Base-by-base conservation (phyloP, 2,888 invertebrate genomes). In the Copidosoma aretas region DNA sequence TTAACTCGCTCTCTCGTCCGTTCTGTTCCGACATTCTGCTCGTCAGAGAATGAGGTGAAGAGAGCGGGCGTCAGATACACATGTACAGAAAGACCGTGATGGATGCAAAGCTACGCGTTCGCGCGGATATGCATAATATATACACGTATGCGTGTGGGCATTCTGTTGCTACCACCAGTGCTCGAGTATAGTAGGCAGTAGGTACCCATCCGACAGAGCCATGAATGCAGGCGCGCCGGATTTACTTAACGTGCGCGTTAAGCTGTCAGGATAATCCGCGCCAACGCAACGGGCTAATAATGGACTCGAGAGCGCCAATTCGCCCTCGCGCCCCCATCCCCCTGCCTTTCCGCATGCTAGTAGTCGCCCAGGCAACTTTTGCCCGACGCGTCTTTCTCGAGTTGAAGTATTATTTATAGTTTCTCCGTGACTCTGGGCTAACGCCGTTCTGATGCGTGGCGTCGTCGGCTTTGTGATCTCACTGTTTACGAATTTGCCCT, bases 211-310 rank as follows among this genome's bases (percentile, higher is more conserved):
- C n/a, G n/a, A n/a, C 8, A 5, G 32, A 8, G 32, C 32, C 32
- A 32, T 8, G 32, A 32, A 32, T 32, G 32, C 8, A 8, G 12
- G 43, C 43, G 43, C 51, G 74, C 73, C 67, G 77, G 80, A 80
- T 80, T 80, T 80, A 79, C 80, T 79, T 80, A 79, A 79, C 80
- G 73, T 74, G 74, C 72, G 78, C 78, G 79, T 79, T 80, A 79
- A 79, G 75, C 78, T 77, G 79, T 80, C 80, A 75, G 78, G 77
- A 78, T 80, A 80, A 79, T 79, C 79, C 77, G 76, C 75, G 73
- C 75, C 39, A 32, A 74, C 75, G 73, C n/a, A n/a, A n/a, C n/a
- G 72, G 71, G 76, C 77, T 78, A 78, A 79, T 80, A 80, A 79
- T 79, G 77, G 78, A 78, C 75, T 77, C 71, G 14, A 14, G 53